Percentiles rank a stretch among this genome's conserved stretches.
phyloP scores from a whole-genome alignment of 2,797 vertebrate genomes.

The Carcharodon carcharias region DNA sequence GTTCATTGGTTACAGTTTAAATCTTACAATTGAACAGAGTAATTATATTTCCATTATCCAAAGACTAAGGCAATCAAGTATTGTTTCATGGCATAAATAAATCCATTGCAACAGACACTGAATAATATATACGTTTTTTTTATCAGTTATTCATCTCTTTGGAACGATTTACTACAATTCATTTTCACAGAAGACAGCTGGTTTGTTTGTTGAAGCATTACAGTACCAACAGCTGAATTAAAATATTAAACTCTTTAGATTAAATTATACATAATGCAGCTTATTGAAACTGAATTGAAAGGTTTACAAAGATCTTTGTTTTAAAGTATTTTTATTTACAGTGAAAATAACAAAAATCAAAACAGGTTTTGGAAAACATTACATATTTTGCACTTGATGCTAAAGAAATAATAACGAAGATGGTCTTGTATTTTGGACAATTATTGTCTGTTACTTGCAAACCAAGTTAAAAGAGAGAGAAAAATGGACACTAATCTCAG shows the following conservation, averaged over 20 bases:
- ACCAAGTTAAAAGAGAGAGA: background rate
- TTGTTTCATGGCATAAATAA: background rate
- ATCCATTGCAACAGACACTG: background rate
- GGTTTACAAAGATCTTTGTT: background rate
- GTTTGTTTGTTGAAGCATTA: background rate
- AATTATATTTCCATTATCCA: background rate
- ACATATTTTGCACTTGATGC: background rate
- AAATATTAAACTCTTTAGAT: background rate
- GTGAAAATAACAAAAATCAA: background rate
- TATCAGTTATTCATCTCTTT: background rate
- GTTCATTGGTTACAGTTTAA: background rate
- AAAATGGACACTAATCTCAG: background rate
- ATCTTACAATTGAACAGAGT: background rate
- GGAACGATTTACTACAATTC: background rate
- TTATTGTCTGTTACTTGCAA: background rate
- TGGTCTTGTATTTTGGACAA: background rate
- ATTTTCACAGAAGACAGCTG: background rate
- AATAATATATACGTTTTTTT: background rate
- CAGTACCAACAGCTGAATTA: background rate
- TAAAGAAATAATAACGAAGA: background rate
- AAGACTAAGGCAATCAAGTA: background rate
- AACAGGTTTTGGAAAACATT: background rate
- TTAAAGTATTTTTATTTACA: background rate
- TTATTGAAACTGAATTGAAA: background rate
- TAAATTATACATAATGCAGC: background rate